phyloP scores from a whole-genome alignment of 2,113 vertebrate genomes.

The Scatophagus argus region DNA sequence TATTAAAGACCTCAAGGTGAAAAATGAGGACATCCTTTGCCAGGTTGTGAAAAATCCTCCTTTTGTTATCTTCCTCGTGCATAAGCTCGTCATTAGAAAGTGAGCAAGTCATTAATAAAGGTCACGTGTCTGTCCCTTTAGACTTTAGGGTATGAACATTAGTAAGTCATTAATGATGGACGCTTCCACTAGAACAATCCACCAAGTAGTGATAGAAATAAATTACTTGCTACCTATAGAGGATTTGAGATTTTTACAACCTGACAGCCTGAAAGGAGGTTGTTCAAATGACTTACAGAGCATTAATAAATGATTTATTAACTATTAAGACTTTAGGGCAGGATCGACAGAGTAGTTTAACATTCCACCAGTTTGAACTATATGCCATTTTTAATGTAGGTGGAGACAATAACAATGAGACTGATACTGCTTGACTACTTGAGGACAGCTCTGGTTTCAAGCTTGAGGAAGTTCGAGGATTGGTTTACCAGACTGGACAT shows the following conservation, averaged over 20 bases:
- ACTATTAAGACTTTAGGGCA: background rate
- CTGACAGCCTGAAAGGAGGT: background rate
- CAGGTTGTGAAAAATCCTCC: background rate
- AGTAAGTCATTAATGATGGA: background rate
- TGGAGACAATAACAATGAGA: slow-evolving; percentile 1
- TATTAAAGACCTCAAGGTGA: no score
- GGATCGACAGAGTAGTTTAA: background rate
- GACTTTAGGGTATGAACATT: background rate
- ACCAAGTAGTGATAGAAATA: background rate
- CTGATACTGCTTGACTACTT: slow-evolving; percentile 5
- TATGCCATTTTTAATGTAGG: background rate
- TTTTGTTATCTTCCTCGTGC: background rate
- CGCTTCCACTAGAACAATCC: background rate
- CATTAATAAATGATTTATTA: background rate
- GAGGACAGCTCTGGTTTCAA: slow-evolving; percentile 32
- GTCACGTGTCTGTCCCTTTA: background rate
- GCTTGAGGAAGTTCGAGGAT: slow-evolving; percentile 32
- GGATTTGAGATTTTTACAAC: background rate
- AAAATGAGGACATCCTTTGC: background rate
- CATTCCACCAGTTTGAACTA: background rate
- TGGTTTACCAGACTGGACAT: slow-evolving; percentile 41
- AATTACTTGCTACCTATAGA: no score
- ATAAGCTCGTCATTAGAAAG: background rate
- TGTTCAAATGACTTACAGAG: background rate
- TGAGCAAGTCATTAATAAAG: background rate